Evolutionary conservation across 2,888 invertebrate genomes (phyloP), one percentile per base, ranked within the genome.

Genomic region (Hypselothyrea guttata): DNA sequence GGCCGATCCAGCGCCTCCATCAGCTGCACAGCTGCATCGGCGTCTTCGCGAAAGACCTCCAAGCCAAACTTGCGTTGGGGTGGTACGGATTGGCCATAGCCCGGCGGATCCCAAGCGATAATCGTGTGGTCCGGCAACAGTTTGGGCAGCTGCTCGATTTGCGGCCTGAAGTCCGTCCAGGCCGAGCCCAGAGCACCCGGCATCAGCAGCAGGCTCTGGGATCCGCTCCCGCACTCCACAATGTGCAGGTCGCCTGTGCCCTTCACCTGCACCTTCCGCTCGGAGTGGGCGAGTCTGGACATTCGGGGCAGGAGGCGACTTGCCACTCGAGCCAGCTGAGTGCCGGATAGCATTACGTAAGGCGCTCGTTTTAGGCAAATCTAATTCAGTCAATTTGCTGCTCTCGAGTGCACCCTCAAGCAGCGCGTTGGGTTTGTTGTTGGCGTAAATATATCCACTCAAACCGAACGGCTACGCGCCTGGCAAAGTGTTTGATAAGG

Each of bases 31-130:
- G 95, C 96, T 63, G 90, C 89, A 22, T 92, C 91, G 4, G 97
- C 96, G 91, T 97, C 97, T 64, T 92, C 92, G 53, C 93, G 92
- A 75, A 93, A 94, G 87, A 95, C 96, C 75, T 95, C 92, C 0
- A 91, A 77, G 0, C 92, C 90, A 86, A 95, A 97, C n/a, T 92
- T 90, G 66, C 95, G 92, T 16, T 93, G 91, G 0, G 96, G 96
- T 0, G 96, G 97, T 64, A 94, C 92, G 59, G 96, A 96, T 61
- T 93, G 93, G 0, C 97, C 97, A 90, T 96, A 97, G 0, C 97
- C 97, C 0, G 95, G 95, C 0, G 97, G 96, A 89, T 97, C 97
- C 95, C 95, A 95, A 0, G 92, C 94, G 12, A 89, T 86, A 7
- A 90, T 84, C 41, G 86, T 87, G 59, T 89, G 71, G 35, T 87